A percentile compares a stretch with the other conserved stretches of the same genome.
phyloP scores from a whole-genome alignment of 2,797 vertebrate species.

The Microctenopoma stevenorrisi region DNA sequence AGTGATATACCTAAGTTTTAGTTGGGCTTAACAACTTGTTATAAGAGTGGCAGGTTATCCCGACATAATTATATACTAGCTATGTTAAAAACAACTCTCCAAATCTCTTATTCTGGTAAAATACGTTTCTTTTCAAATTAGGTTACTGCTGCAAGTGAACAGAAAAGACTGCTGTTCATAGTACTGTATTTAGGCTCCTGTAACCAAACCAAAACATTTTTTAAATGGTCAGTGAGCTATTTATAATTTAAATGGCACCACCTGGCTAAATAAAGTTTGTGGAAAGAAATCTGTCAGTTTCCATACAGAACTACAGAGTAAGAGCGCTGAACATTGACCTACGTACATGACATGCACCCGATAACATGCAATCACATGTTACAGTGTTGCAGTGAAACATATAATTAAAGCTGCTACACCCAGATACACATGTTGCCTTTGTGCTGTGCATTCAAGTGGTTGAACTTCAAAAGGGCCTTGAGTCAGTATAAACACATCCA shows the following conservation, averaged over 20 bases:
- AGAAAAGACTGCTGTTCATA: slow-evolving; percentile 17
- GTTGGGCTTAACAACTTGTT: not conserved
- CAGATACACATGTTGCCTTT: slow-evolving; percentile 49
- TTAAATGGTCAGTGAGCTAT: slow-evolving; percentile 35
- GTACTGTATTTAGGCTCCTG: not conserved
- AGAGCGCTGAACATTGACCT: slow-evolving; percentile 22
- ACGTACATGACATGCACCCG: slow-evolving; percentile 20
- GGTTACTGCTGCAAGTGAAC: slow-evolving; percentile 2
- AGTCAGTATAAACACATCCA: slow-evolving; percentile 18
- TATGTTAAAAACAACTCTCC: not conserved
- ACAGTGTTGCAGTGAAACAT: slow-evolving; percentile 13
- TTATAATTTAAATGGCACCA: slow-evolving; percentile 40
- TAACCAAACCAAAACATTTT: not conserved
- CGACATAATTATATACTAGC: not conserved
- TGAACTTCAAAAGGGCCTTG: slow-evolving; percentile 29
- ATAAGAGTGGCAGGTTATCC: not conserved
- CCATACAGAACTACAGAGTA: slow-evolving; percentile 3
- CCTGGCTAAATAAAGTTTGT: slow-evolving; percentile 44
- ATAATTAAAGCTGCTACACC: slow-evolving; percentile 65
- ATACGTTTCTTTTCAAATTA: not conserved
- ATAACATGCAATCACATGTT: slow-evolving; percentile 56
- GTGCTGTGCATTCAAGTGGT: slow-evolving; percentile 27
- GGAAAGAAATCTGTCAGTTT: slow-evolving; percentile 3
- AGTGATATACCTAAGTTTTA: not conserved
- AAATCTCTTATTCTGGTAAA: not conserved